Evolutionary conservation across 2,113 vertebrate genomes (phyloP).

Genomic region (Martes martes): DNA sequence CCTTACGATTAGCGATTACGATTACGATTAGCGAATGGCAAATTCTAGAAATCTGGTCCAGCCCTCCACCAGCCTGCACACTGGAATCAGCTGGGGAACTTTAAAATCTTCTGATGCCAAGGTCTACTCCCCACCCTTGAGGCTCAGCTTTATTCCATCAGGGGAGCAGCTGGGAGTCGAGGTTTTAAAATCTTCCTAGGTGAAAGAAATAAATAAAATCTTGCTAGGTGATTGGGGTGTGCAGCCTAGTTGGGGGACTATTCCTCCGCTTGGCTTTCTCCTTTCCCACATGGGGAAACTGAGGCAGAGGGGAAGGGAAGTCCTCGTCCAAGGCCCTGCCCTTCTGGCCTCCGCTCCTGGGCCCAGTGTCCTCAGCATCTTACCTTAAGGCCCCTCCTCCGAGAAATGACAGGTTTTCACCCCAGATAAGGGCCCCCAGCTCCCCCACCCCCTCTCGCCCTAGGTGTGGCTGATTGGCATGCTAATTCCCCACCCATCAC

Average conservation of each 20-base stretch:
- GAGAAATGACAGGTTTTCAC: slow-evolving; percentile 40
- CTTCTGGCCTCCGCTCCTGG: not conserved
- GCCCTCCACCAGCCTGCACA: not conserved
- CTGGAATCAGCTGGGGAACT: not conserved
- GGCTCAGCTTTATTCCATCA: not conserved
- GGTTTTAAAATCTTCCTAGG: not conserved
- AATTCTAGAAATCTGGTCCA: not conserved
- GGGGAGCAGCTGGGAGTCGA: no score
- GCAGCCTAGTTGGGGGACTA: not conserved
- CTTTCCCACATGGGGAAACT: not conserved
- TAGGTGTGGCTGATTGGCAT: slow-evolving; percentile 18
- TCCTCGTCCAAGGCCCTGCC: not conserved
- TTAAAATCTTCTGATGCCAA: not conserved
- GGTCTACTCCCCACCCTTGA: no score
- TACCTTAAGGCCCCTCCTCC: not conserved
- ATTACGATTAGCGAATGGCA: not conserved
- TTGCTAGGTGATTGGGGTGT: not conserved
- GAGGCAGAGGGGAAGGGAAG: not conserved
- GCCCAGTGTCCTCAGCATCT: not conserved
- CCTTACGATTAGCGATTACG: not conserved
- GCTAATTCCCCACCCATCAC: not conserved
- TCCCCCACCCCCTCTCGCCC: not conserved
- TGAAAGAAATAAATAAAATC: not conserved
- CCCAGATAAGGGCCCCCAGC: not conserved
- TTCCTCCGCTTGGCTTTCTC: not conserved